Conservation (phyloP, 1,140 invertebrate species). For the Alviniconcha marisindica region DNA sequence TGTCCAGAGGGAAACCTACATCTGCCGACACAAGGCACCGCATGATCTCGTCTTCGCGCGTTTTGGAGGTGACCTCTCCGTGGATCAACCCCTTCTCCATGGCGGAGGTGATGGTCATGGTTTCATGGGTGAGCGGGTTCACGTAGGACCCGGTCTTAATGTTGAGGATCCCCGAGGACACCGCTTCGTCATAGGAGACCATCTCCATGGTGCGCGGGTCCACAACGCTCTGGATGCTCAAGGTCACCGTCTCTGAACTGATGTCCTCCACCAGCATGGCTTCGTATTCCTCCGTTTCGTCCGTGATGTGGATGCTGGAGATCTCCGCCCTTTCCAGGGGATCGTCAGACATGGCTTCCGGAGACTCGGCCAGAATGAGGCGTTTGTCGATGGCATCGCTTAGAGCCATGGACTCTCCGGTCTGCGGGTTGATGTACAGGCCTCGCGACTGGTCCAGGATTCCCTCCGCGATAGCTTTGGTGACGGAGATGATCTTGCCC, state of each 20-base stretch:
- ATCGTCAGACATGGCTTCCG: constrained; percentile 54
- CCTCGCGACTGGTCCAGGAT: constrained; percentile 89
- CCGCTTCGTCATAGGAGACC: constrained; percentile 89
- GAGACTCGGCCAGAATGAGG: constrained; percentile 65
- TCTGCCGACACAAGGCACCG: constrained; percentile 63
- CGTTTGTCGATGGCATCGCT: constrained; percentile 73
- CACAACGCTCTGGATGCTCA: constrained; percentile 81
- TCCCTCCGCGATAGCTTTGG: constrained; percentile 90
- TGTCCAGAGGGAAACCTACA: constrained; percentile 75
- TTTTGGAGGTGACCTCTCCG: constrained; percentile 69
- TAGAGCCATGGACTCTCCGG: constrained; percentile 81
- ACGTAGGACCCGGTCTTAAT: constrained; percentile 81
- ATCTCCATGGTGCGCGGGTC: constrained; percentile 89
- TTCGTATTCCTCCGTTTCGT: constrained; percentile 68
- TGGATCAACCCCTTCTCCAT: constrained; percentile 82
- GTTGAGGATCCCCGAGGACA: constrained; percentile 90
- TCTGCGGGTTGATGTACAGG: constrained; percentile 84
- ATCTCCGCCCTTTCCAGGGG: constrained; percentile 52
- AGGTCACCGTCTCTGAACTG: constrained; percentile 71
- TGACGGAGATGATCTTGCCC: constrained; percentile 87
- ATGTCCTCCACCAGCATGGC: constrained; percentile 71
- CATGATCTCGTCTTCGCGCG: constrained; percentile 67
- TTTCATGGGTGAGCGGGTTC: constrained; percentile 88
- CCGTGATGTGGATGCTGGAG: constrained; percentile 69
- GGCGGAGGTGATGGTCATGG: constrained; percentile 75